These are phyloP conservation scores for Ornithoptera alexandrae DNA, from an alignment of 2,888 invertebrate genomes.

Conservation along the genomic window DNA sequence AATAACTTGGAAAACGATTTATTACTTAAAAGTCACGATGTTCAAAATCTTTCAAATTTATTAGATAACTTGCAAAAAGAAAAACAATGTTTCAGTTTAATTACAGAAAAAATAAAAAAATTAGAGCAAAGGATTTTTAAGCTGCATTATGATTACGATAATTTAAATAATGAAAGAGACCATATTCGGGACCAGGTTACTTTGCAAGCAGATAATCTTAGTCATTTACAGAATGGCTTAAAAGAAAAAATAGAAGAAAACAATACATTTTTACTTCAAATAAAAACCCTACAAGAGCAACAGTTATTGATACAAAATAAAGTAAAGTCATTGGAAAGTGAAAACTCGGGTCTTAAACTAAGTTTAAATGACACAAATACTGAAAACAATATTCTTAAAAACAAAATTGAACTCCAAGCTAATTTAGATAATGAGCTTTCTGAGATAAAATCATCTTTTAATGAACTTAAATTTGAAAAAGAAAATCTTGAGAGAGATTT, in stretches of 20 bases:
- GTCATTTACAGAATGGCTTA: slow-evolving; percentile 45
- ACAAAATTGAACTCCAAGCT: slow-evolving; percentile 51
- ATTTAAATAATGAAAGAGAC: slow-evolving; percentile 44
- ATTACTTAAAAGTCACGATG: slow-evolving; percentile 40
- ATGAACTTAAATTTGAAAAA: slow-evolving; percentile 48
- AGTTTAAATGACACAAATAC: slow-evolving; percentile 45
- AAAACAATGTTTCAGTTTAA: slow-evolving; percentile 39
- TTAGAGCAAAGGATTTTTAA: slow-evolving; percentile 43
- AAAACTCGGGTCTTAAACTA: slow-evolving; percentile 45
- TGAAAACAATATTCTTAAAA: slow-evolving; percentile 49
- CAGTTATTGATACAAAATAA: slow-evolving; percentile 40
- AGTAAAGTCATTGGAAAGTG: slow-evolving; percentile 45
- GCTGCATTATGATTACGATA: slow-evolving; percentile 40
- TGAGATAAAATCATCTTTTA: slow-evolving; percentile 44
- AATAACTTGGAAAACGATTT: slow-evolving; percentile 43
- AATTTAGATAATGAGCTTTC: slow-evolving; percentile 48
- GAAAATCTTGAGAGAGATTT: slow-evolving; percentile 50
- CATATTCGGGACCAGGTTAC: slow-evolving; percentile 43
- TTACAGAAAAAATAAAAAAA: slow-evolving; percentile 35
- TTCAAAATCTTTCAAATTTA: slow-evolving; percentile 35
- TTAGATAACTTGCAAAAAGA: slow-evolving; percentile 34
- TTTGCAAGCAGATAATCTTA: slow-evolving; percentile 47
- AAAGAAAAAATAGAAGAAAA: slow-evolving; percentile 56
- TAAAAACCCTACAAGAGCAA: slow-evolving; percentile 42
- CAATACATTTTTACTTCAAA: slow-evolving; percentile 41